phyloP scores from a whole-genome alignment of 2,888 invertebrate genomes.

The Trichogramma dendrolimi region DNA sequence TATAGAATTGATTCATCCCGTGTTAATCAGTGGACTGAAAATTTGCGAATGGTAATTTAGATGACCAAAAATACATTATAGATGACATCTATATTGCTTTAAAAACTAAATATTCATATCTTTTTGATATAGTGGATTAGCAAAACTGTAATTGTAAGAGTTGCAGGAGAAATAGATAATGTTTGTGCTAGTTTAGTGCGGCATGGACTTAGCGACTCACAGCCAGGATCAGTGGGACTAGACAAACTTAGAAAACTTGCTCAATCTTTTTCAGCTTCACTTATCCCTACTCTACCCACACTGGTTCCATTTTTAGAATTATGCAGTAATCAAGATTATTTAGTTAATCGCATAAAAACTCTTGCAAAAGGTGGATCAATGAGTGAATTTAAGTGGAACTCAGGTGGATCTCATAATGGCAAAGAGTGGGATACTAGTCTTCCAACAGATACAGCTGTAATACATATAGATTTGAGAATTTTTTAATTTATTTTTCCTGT shows the following conservation, averaged over 20 bases:
- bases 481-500: constrained; percentile 5
- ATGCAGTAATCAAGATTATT: constrained; percentile 79
- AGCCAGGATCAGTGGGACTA: constrained; percentile 66
- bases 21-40: constrained; percentile 75
- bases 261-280: constrained; percentile 55
- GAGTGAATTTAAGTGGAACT: constrained; percentile 84
- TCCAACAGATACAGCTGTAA: constrained; percentile 83
- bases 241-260: constrained; percentile 73
- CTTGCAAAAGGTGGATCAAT: constrained; percentile 81
- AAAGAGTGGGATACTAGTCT: constrained; percentile 77
- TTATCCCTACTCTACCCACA: constrained; percentile 59
- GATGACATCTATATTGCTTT: neutral
- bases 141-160: constrained; percentile 72
- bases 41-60: constrained; percentile 65
- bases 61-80: constrained; percentile 2
- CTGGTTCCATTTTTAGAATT: constrained; percentile 79
- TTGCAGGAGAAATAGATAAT: constrained; percentile 69
- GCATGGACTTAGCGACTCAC: constrained; percentile 65
- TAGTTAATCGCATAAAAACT: constrained; percentile 73
- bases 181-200: constrained; percentile 68
- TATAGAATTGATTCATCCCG: constrained; percentile 64
- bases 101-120: constrained; percentile 5
- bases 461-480: constrained; percentile 26
- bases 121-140: constrained; percentile 71
- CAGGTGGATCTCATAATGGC: constrained; percentile 69